These are phyloP conservation scores for Cantharis flavilabris DNA, from an alignment of 2,888 invertebrate genomes.

Conservation along the genomic window DNA sequence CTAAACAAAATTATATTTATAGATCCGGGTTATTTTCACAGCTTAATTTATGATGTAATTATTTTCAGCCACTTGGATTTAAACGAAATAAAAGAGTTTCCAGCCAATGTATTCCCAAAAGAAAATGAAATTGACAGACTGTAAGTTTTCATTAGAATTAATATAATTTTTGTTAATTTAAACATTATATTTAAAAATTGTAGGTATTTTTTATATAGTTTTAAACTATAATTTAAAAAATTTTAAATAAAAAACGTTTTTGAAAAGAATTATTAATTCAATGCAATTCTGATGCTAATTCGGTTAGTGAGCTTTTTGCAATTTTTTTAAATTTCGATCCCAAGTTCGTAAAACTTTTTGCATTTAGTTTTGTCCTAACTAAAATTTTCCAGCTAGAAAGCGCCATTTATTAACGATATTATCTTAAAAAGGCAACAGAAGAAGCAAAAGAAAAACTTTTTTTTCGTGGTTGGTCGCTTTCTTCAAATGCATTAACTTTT, in stretches of 20 bases:
- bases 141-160: neutral
- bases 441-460: neutral
- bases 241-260: neutral
- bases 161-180: neutral
- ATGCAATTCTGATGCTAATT: neutral
- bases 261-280: neutral
- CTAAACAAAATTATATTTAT: neutral
- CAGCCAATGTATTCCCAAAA: slow-evolving; percentile 51
- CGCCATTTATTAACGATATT: neutral
- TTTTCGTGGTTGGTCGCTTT: neutral
- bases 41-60: neutral
- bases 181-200: neutral
- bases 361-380: neutral
- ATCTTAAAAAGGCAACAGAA: neutral
- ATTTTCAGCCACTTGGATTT: slow-evolving; percentile 56
- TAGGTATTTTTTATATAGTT: neutral
- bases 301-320: neutral
- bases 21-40: neutral
- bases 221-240: too few relatives aligned
- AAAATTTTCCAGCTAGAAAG: neutral
- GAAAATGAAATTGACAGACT: slow-evolving; percentile 41
- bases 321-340: neutral
- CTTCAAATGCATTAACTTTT: neutral
- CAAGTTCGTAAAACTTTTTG: neutral
- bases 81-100: slow-evolving; percentile 53